Evolutionary conservation across 2,113 vertebrate species (phyloP), one percentile per base, ranked within the genome.

Genomic region (Phaetusa simplex): DNA sequence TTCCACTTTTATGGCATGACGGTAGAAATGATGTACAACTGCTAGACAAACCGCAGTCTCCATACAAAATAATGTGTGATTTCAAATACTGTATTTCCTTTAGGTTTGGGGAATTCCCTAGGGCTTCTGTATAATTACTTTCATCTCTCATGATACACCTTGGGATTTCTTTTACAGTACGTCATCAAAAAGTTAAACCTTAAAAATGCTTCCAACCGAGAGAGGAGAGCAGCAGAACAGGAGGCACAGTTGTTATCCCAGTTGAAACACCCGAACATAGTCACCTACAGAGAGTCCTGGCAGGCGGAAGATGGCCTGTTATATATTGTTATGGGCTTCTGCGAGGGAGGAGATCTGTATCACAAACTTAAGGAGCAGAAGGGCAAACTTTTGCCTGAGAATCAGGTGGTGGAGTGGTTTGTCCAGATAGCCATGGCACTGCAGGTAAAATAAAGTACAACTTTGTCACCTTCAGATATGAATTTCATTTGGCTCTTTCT

Each of bases 381-480:
- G 71, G 99, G 99, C 22, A 99, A 98, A 77, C 99, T 99, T 52
- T 88, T 99, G 74, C 98, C 98, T 4, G 99, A 99, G 97, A 99
- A 96, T 94, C 99, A 99, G 95, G 99, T 99, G 87, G 99, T 99
- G 94, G 99, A 99, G 93, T 99, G 99, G 99, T 99, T 99, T 96
- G 99, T 99, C 47, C 99, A 99, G 97, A 99, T 99, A 32, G 98
- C 99, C 67, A 99, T 99, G 99, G 99, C 99, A 6, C 97, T 99
- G 67, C 99, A 99, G 99, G 99, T 99, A 97, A 90, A 81, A 18
- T 56, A 29, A 64, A 47, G 27, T 74, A 16, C 21, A 24, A 24
- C 15, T 64, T 74, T 20, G 26, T 72, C 29, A 34, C 24, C 36
- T 82, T 56, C 29, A 50, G 30, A 12, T 27, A 18, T 0, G 20